phyloP scores from a whole-genome alignment of 2,797 vertebrate species.

The Sebastes flavidus region DNA sequence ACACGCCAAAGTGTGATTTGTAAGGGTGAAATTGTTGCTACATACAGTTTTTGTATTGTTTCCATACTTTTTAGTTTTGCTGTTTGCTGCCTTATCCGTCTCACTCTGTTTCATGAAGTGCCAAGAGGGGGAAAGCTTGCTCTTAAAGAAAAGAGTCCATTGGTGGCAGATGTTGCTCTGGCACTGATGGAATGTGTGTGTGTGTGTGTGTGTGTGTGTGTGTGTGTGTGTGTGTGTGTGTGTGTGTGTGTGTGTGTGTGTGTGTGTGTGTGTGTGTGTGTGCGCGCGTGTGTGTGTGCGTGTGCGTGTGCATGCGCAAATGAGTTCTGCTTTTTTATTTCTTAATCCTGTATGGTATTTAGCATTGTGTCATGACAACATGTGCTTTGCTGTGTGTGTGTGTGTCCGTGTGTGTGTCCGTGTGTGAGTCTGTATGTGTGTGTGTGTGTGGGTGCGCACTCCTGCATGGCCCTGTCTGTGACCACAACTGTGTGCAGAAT shows the following conservation, averaged over 20 bases:
- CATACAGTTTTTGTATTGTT: neutral
- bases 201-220: slow-evolving; percentile 33
- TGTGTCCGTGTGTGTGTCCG: slow-evolving; percentile 1
- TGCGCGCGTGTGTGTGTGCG: neutral
- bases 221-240: slow-evolving; percentile 33
- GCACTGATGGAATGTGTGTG: slow-evolving; percentile 62
- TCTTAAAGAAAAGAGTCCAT: slow-evolving; percentile 37
- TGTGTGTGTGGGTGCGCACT: slow-evolving; percentile 30
- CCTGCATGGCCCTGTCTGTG: slow-evolving; percentile 67
- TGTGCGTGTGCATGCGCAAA: slow-evolving; percentile 39
- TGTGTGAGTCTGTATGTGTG: slow-evolving; percentile 6
- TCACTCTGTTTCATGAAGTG: slow-evolving; percentile 23
- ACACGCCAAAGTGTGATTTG: neutral
- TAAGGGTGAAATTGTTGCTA: neutral
- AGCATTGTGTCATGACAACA: slow-evolving; percentile 61
- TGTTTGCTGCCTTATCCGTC: neutral
- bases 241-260: slow-evolving; percentile 33
- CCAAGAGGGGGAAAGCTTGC: slow-evolving; percentile 17
- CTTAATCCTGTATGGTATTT: slow-evolving; percentile 65
- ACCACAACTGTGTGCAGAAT: slow-evolving; percentile 82
- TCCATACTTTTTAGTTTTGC: neutral
- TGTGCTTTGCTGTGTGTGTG: slow-evolving; percentile 11
- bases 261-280: slow-evolving; percentile 35
- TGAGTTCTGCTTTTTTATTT: slow-evolving; percentile 60
- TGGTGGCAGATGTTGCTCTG: slow-evolving; percentile 64